Evolutionary conservation across 1,140 invertebrate species (phyloP).

Genomic region (Piezodorus guildinii): DNA sequence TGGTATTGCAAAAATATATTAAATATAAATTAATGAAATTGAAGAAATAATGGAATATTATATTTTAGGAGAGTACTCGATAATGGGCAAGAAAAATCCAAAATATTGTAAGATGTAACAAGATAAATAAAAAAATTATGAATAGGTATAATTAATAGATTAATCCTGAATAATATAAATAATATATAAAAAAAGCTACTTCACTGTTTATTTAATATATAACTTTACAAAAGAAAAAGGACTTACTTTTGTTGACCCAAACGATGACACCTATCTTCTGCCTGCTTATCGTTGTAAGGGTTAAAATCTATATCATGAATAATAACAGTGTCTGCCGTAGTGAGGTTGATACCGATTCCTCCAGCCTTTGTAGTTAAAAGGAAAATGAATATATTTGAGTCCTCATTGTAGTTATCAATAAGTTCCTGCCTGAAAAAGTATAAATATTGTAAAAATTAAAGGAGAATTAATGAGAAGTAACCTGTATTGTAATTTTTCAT

Average conservation of each 20-base stretch:
- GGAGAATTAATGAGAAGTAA: background rate
- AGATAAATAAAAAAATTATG: too few species aligned
- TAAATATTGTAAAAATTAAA: background rate
- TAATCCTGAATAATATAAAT: constrained; percentile 17
- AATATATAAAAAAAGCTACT: too few species aligned
- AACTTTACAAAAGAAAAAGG: background rate
- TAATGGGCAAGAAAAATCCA: too few species aligned
- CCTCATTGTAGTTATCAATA: constrained; percentile 65
- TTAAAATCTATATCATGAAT: constrained; percentile 96
- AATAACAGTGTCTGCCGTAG: constrained; percentile 84
- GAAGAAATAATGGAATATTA: too few species aligned
- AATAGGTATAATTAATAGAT: too few species aligned
- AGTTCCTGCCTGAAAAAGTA: constrained; percentile 50
- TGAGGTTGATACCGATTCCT: constrained; percentile 85
- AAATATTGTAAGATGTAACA: too few species aligned
- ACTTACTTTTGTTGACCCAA: constrained; percentile 76
- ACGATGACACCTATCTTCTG: constrained; percentile 90
- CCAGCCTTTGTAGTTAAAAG: constrained; percentile 73
- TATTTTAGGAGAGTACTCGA: too few species aligned
- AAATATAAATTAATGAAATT: too few species aligned
- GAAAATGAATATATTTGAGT: constrained; percentile 66
- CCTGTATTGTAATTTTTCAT: too few species aligned
- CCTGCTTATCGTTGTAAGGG: constrained; percentile 95
- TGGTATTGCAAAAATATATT: too few species aligned
- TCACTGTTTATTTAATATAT: background rate